Base-by-base conservation (phyloP, 2,113 vertebrate genomes). In the Perca flavescens region DNA sequence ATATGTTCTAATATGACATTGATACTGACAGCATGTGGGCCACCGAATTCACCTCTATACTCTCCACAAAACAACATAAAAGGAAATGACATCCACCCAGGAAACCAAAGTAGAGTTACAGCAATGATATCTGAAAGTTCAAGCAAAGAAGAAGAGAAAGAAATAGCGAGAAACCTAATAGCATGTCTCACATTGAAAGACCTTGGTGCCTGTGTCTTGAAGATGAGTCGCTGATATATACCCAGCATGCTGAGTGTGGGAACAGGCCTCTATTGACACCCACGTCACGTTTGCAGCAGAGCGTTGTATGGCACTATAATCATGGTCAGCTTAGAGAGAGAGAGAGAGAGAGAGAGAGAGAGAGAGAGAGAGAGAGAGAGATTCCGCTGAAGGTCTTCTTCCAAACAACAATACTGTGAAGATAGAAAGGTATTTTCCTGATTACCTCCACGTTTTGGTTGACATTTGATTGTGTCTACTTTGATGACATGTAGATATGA, bases 161-260 rank as follows among this genome's bases (percentile, higher is more conserved):
- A 70, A 58, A 73, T 65, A 40, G 61, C 50, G 70, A 66, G 58
- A 64, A 71, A 82, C 58, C 65, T 91, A 92, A 93, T 90, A 82
- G 75, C 84, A 76, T 66, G 87, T 85, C 82, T 94, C 89, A 91
- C 93, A 91, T 93, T 93, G 89, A 91, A 73, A 70, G 91, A 94
- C 93, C 93, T 94, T 94, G 89, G 75, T 82, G 85, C 80, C 78
- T 89, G 89, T 88, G 90, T 90, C 91, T 91, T 83, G 66, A 83
- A 89, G 92, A 93, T 92, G 92, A 92, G 87, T 68, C 16, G 80
- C 91, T 86, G 91, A 92, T 93, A 87, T 82, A 71, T 76, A 89
- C 85, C 74, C 86, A 78, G 88, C 81, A 86, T 79, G 72, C 89
- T 54, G 77, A 87, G 81, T 86, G 88, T 86, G 74, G 68, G 87